Percentiles rank a stretch among this genome's conserved stretches.
These are phyloP conservation scores for Chiroxiphia lanceolata DNA, from an alignment of 2,797 vertebrate genomes.

Conservation along the genomic window DNA sequence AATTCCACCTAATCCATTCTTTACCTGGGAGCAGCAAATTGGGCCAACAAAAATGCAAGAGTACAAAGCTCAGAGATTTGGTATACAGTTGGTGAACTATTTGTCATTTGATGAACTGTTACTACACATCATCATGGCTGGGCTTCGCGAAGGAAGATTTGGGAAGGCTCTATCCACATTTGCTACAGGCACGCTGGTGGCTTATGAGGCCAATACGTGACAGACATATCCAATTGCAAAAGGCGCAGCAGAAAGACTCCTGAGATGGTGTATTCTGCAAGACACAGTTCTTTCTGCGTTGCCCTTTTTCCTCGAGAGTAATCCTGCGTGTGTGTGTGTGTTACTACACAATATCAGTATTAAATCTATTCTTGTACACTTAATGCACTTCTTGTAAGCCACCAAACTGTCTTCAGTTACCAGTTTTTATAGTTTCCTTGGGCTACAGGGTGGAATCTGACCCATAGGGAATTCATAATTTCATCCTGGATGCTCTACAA, in stretches of 20 bases:
- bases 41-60: not conserved
- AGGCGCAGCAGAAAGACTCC: no score
- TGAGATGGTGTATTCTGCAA: no score
- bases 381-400: not conserved
- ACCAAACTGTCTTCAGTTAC: not conserved
- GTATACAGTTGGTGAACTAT: not conserved
- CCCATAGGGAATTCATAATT: not conserved
- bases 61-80: not conserved
- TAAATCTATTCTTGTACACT: not conserved
- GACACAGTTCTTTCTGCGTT: no score
- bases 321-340: no score
- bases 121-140: no score
- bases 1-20: not conserved
- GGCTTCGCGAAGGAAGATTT: no score
- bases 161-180: no score
- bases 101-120: not conserved
- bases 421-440: not conserved
- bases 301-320: no score
- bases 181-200: no score
- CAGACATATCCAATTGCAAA: no score
- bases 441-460: not conserved
- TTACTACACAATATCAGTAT: not conserved
- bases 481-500: not conserved
- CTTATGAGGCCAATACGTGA: no score
- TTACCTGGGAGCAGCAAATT: not conserved